phyloP scores from a whole-genome alignment of 2,888 invertebrate species.

The Thymelicus lineola region DNA sequence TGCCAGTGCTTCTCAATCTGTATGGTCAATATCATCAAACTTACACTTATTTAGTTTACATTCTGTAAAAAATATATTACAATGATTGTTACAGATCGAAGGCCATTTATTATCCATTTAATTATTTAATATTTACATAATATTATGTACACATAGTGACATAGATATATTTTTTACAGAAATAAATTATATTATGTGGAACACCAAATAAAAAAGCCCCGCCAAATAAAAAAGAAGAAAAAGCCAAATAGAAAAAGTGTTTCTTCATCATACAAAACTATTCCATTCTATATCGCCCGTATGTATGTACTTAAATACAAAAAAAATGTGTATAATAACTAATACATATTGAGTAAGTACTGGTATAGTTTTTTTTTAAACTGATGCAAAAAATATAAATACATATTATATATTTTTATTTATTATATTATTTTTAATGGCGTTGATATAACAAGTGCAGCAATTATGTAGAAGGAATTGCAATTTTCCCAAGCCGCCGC shows the following conservation, averaged over 20 bases:
- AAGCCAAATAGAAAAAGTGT: too few species aligned
- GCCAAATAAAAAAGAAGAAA: too few species aligned
- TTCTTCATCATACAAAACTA: neutral
- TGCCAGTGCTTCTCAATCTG: conserved; percentile 2
- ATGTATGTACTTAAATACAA: neutral
- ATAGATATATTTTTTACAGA: too few species aligned
- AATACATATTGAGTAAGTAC: neutral
- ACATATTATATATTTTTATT: neutral
- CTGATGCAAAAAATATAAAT: neutral
- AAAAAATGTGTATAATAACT: neutral
- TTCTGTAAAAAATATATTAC: too few species aligned
- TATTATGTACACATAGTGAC: too few species aligned
- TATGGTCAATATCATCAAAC: neutral
- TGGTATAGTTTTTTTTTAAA: neutral
- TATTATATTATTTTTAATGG: neutral
- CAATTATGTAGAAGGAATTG: too few species aligned
- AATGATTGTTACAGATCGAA: too few species aligned
- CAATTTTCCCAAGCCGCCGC: too few species aligned
- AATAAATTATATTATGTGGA: too few species aligned
- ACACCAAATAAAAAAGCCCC: too few species aligned
- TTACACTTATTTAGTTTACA: neutral
- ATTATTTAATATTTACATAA: too few species aligned
- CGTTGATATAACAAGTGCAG: neutral
- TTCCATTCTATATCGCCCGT: neutral
- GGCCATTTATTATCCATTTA: too few species aligned